These are phyloP conservation scores for Acanthosepion pharaonis DNA, from an alignment of 2,888 invertebrate species.

Conservation along the genomic window DNA sequence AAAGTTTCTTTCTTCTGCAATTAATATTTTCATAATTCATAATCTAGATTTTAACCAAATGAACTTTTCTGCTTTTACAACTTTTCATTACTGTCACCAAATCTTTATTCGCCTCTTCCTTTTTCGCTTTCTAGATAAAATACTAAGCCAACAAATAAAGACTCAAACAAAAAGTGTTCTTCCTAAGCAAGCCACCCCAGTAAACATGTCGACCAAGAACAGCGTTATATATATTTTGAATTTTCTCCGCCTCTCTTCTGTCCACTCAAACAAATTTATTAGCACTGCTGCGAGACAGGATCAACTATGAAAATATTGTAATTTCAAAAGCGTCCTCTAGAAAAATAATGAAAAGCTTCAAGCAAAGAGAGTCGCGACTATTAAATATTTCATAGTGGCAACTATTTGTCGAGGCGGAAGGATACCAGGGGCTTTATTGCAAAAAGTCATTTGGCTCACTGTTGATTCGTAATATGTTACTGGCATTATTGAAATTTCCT, in stretches of 20 bases:
- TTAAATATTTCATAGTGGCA: slow-evolving; percentile 33
- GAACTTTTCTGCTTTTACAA: too few species aligned
- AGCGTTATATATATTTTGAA: neutral
- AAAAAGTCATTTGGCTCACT: neutral
- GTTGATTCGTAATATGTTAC: neutral
- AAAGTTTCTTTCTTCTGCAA: too few species aligned
- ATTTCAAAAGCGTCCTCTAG: slow-evolving; percentile 5
- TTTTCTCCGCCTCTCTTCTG: neutral
- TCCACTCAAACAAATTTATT: slow-evolving; percentile 9
- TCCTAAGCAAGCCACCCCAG: neutral
- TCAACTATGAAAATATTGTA: slow-evolving; percentile 33
- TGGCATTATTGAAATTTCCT: slow-evolving; percentile 20
- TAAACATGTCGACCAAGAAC: slow-evolving; percentile 18
- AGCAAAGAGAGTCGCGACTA: neutral
- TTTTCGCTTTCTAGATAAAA: neutral
- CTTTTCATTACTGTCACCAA: neutral
- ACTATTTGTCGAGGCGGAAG: neutral
- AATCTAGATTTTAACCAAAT: too few species aligned
- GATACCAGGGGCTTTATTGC: slow-evolving; percentile 12
- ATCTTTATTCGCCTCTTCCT: neutral
- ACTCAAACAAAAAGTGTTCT: neutral
- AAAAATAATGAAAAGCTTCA: neutral
- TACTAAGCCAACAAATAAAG: neutral
- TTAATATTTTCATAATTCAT: too few species aligned
- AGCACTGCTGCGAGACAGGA: neutral